Conservation (phyloP, 2,113 vertebrate species). For the Ciconia stormi region DNA sequence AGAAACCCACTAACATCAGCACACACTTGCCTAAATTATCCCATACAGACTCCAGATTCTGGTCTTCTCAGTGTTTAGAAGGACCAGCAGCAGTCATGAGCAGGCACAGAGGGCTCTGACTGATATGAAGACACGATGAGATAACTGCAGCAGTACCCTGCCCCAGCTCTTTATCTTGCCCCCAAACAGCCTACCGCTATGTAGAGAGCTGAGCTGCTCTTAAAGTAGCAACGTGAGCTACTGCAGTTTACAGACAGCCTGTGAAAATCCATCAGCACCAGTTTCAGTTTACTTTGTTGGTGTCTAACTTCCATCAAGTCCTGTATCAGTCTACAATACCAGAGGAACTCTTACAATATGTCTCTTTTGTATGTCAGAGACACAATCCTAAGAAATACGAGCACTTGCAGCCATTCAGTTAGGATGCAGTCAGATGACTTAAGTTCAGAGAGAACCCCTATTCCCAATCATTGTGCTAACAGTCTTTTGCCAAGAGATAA, state of each 20-base stretch:
- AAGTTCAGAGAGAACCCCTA: background rate
- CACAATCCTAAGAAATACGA: fast-evolving
- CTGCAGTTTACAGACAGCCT: background rate
- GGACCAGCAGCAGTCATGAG: fast-evolving
- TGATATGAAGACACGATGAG: background rate
- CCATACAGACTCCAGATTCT: background rate
- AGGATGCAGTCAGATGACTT: background rate
- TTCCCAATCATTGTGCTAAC: background rate
- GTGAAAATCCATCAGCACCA: background rate
- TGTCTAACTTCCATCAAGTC: background rate
- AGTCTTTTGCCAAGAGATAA: background rate
- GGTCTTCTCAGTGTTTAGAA: background rate
- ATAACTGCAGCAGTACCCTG: background rate
- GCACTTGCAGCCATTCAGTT: background rate
- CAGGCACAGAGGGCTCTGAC: background rate
- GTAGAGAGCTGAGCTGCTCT: background rate
- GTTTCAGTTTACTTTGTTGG: background rate
- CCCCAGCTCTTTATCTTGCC: background rate
- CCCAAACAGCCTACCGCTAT: background rate
- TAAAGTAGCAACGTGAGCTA: background rate
- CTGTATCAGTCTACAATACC: background rate
- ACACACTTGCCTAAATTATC: background rate
- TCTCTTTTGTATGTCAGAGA: background rate
- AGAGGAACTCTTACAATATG: background rate
- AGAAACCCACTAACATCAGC: background rate